Evolutionary conservation across 2,797 vertebrate genomes (phyloP), one percentile per base, ranked within the genome.

Genomic region (Kryptopterus vitreolus): DNA sequence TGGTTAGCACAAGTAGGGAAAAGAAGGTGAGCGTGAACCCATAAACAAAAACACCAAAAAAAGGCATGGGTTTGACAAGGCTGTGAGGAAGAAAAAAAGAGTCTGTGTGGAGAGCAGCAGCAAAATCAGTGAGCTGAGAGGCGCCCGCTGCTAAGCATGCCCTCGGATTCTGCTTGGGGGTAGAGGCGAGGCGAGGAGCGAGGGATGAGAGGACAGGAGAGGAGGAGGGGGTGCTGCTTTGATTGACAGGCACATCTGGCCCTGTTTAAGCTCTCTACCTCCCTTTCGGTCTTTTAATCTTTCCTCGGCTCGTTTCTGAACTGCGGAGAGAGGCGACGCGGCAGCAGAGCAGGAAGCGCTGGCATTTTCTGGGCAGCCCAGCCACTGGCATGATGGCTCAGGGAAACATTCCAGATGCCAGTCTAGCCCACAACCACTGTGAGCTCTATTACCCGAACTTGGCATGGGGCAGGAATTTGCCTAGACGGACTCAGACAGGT

Each of bases 171-270:
- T 74, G 31, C 61, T 78, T 22, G 31, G 71, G 70, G 61, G 61
- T 33, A 74, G 59, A 74, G 24, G 29, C 73, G 69, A 73, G 78
- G 16, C 11, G 48, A 58, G 26, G 71, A 81, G 31, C 65, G 76
- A 65, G 50, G 46, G 38, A 20, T 78, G 26, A 80, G 48, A 71
- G 22, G 33, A 77, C 46, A 16, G 48, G 20, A 71, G 61, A 29
- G 52, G 46, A 52, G 78, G 79, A n/a, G n/a, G 68, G 75, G 66
- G 7, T 81, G 76, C 73, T 81, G 76, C 78, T 88, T 87, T 88
- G 90, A 89, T 82, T 89, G 86, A 92, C 89, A 78, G 85, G 88
- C 87, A 89, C 90, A 90, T 92, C 89, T 93, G 89, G 86, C 81
- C 50, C 5, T 80, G 82, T 85, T 86, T 85, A 85, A 83, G 81